Evolutionary conservation across 2,113 vertebrate species (phyloP).

Genomic region (Stegostoma tigrinum): DNA sequence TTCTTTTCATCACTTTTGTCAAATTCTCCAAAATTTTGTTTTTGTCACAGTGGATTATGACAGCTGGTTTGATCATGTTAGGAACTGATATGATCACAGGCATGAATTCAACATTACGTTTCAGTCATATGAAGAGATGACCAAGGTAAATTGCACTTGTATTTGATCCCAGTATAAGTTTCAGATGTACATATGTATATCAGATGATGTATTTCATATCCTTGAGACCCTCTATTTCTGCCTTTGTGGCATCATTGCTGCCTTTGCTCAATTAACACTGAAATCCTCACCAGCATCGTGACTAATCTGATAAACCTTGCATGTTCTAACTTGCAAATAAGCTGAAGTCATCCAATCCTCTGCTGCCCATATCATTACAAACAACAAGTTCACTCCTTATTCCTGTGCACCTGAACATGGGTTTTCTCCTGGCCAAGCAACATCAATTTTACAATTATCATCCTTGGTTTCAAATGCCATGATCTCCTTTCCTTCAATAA

Average conservation of each 20-base stretch:
- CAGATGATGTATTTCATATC: not conserved
- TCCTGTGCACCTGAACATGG: not conserved
- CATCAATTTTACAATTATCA: not conserved
- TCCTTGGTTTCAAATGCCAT: not conserved
- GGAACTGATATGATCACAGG: constrained; percentile 47
- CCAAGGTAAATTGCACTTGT: constrained; percentile 44
- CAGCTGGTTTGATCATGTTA: constrained; percentile 58
- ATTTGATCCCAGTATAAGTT: not conserved
- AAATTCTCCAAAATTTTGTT: not conserved
- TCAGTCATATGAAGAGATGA: constrained; percentile 56
- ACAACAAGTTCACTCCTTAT: not conserved
- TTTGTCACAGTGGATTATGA: constrained; percentile 44
- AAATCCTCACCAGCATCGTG: not conserved
- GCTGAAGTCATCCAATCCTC: not conserved
- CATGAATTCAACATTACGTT: constrained; percentile 55
- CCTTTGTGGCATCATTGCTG: not conserved
- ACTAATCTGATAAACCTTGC: not conserved
- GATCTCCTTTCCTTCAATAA: not conserved
- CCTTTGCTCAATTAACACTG: not conserved
- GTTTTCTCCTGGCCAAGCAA: not conserved
- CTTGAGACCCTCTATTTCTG: not conserved
- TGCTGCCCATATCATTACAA: not conserved
- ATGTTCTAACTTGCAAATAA: not conserved
- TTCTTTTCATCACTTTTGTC: not conserved
- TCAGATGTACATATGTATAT: not conserved